Conservation (phyloP, 2,888 invertebrate species). For the Biston stratarius region DNA sequence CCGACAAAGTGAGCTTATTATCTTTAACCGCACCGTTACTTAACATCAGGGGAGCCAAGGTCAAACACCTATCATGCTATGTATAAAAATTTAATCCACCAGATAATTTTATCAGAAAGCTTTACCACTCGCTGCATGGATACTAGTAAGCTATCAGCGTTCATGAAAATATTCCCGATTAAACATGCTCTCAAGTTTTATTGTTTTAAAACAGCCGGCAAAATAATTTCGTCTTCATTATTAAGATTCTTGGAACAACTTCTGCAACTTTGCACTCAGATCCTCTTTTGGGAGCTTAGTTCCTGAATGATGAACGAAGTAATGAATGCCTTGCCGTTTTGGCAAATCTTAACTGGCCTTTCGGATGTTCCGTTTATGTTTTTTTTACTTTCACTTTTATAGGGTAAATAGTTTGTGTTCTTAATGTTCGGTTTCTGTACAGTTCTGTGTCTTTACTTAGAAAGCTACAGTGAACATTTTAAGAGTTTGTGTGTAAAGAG, state of each 20-base stretch:
- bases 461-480: no score
- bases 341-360: neutral
- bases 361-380: neutral
- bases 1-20: no score
- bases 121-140: neutral
- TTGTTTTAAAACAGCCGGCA: neutral
- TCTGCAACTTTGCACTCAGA: conserved; percentile 11
- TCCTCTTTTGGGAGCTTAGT: neutral
- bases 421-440: no score
- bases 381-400: neutral
- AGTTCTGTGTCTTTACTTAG: no score
- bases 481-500: no score
- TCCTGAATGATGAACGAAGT: conserved; percentile 3
- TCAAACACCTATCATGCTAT: no score
- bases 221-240: conserved; percentile 1
- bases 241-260: conserved; percentile 1
- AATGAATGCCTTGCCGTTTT: neutral
- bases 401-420: no score
- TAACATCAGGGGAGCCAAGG: no score
- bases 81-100: neutral
- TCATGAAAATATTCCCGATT: conserved; percentile 6
- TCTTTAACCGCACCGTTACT: no score
- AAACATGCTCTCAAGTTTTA: conserved; percentile 8
- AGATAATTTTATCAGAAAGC: neutral
- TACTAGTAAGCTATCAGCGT: neutral